Percentiles rank a stretch among this genome's conserved stretches.
These are phyloP conservation scores for Dolichotis patagonum DNA, from an alignment of 2,113 vertebrate genomes.

Conservation along the genomic window DNA sequence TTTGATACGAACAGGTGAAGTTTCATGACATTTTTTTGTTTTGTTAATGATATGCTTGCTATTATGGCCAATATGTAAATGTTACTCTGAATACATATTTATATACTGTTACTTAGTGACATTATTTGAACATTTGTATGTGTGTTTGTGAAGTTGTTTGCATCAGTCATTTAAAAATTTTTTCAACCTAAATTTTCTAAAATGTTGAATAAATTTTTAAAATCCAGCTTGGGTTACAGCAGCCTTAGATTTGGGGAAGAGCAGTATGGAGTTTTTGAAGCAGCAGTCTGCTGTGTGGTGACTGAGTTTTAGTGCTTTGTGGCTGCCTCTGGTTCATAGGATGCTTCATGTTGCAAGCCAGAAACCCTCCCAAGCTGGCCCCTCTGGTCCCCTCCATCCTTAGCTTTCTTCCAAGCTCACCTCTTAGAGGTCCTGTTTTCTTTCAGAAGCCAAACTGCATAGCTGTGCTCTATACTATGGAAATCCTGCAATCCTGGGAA, in stretches of 20 bases:
- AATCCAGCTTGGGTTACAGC: conserved; percentile 48
- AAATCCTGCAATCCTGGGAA: conserved; percentile 22
- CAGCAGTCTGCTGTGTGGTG: neutral
- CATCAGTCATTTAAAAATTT: conserved; percentile 74
- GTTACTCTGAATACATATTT: conserved; percentile 82
- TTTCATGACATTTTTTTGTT: conserved; percentile 59
- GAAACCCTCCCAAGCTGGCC: neutral
- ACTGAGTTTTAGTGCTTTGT: neutral
- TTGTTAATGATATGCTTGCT: conserved; percentile 78
- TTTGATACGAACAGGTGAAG: conserved; percentile 61
- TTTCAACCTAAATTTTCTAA: conserved; percentile 78
- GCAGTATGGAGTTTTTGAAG: neutral
- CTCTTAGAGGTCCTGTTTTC: conserved; percentile 11
- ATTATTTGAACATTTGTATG: conserved; percentile 80
- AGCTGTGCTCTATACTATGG: neutral
- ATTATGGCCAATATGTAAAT: conserved; percentile 79
- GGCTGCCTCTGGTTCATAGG: neutral
- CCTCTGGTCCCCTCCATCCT: neutral
- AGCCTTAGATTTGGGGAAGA: conserved; percentile 56
- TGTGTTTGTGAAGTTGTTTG: conserved; percentile 82
- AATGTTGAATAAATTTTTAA: conserved; percentile 76
- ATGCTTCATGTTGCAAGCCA: neutral
- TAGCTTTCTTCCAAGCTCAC: neutral
- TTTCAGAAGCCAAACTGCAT: conserved; percentile 58
- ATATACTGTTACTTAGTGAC: conserved; percentile 82